Base-by-base conservation (phyloP, 35 echinoderm and acorn worm species). In the Lytechinus variegatus region DNA sequence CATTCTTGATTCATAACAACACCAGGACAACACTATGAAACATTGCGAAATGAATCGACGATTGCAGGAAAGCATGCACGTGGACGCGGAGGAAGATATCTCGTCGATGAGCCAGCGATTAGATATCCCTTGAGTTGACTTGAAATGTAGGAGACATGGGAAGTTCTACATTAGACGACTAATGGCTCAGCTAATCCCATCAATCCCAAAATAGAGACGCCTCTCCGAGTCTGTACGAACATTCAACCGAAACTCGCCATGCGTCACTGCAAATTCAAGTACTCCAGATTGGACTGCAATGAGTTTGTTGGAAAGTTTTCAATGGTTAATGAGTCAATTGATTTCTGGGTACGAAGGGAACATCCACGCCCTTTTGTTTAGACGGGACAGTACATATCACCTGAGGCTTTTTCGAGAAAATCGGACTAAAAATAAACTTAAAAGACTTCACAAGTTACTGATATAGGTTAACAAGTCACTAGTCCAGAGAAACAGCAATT, bases 291-390 rank as follows among this genome's bases (percentile, higher is more conserved):
- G 19, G 66, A 24, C 4, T 16, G 4, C 66, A 24, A 19, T 16
- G 66, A n/a, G 66, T 19, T 79, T 58, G 7, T 16, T 79, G 19
- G 66, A 79, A 79, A 79, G 66, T 79, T 79, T 79, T 16, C 66
- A 79, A 19, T 79, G 16, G 66, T 79, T 79, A 79, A 79, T 24
- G n/a, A 79, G 66, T 5, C 66, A 21, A 19, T 5, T 79, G 66
- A 16, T 79, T 27, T 4, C 16, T 21, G 14, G 4, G n/a, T 79
- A 79, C 3, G 66, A 19, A 24, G 66, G 7, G 66, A 79, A 24
- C 66, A 79, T 79, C 66, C 66, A 79, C 66, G 66, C 66, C 66
- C 66, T 79, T 79, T n/a, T n/a, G 66, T 79, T n/a, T n/a, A 21
- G 66, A 79, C 66, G 66, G 66, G 66, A 79, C 66, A 21, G 7